These are phyloP conservation scores for Pelecanoides urinatrix DNA, from an alignment of 2,113 vertebrate genomes.

Conservation along the genomic window DNA sequence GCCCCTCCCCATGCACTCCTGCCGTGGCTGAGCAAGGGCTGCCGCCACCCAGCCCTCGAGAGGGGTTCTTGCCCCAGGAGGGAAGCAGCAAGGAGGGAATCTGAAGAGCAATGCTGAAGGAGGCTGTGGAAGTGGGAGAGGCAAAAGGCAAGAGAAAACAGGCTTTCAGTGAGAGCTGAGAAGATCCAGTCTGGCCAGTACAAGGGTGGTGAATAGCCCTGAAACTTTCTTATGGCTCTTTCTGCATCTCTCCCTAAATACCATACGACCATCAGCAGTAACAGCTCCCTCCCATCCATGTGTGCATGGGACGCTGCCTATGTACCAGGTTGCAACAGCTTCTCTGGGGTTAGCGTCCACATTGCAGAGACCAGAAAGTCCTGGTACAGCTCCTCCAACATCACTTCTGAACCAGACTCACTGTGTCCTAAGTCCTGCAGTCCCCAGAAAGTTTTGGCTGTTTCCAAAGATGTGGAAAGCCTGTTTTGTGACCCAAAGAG, in stretches of 20 bases:
- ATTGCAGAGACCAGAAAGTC: neutral
- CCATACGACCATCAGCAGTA: fast-evolving
- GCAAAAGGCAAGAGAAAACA: neutral
- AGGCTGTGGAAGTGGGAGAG: neutral
- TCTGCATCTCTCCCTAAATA: neutral
- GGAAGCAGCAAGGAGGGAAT: neutral
- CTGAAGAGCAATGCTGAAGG: neutral
- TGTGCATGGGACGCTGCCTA: neutral
- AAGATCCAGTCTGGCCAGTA: neutral
- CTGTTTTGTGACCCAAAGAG: neutral
- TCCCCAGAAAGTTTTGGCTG: neutral
- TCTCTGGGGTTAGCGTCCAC: fast-evolving
- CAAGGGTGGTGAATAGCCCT: neutral
- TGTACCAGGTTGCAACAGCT: neutral
- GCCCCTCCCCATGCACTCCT: neutral
- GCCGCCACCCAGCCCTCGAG: neutral
- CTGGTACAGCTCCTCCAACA: neutral
- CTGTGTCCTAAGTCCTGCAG: neutral
- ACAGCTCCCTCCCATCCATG: neutral
- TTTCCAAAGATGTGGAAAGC: neutral
- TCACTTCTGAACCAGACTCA: neutral
- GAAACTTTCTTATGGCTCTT: neutral
- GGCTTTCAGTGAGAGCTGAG: neutral
- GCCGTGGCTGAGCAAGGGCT: neutral
- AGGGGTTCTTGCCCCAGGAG: neutral